A percentile compares a stretch with the other conserved stretches of the same genome.
Evolutionary conservation across 2,797 vertebrate species (phyloP).

Genomic region (Darevskia nairensis): DNA sequence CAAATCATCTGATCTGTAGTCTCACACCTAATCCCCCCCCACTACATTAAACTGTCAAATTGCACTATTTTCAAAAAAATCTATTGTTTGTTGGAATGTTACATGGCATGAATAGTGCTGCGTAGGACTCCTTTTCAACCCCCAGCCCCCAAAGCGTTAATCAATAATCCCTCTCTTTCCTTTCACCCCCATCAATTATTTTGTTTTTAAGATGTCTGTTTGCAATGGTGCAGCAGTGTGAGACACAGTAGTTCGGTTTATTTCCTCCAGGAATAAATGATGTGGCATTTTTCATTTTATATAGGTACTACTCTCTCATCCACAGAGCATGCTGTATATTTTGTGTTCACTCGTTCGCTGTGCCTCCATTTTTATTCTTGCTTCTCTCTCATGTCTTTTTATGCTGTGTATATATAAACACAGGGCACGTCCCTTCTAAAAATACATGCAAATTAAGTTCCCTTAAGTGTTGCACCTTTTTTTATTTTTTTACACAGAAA

Average conservation of each 20-base stretch:
- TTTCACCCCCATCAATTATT: conserved; percentile 1
- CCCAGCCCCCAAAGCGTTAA: too few species aligned
- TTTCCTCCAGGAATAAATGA: conserved; percentile 44
- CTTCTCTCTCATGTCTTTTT: not conserved
- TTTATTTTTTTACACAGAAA: conserved; percentile 62
- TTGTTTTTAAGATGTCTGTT: not conserved
- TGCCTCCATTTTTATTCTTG: not conserved
- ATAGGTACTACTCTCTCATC: conserved; percentile 51
- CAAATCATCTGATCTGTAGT: not conserved
- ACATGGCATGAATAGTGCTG: not conserved
- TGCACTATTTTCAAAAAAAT: not conserved
- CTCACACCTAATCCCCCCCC: not conserved
- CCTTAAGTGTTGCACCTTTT: conserved; percentile 57
- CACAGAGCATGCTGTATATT: conserved; percentile 44
- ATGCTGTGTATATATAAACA: not conserved
- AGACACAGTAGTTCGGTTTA: conserved; percentile 25
- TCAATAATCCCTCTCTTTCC: not conserved
- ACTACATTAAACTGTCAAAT: conserved; percentile 1
- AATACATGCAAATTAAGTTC: conserved; percentile 59
- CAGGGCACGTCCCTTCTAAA: conserved; percentile 55
- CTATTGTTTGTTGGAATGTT: not conserved
- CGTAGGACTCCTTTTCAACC: not conserved
- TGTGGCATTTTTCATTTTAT: conserved; percentile 37
- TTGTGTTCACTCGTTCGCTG: conserved; percentile 28
- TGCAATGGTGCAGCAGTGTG: not conserved